These are phyloP conservation scores for Lycaon pictus DNA, from an alignment of 2,113 vertebrate genomes.

Conservation along the genomic window DNA sequence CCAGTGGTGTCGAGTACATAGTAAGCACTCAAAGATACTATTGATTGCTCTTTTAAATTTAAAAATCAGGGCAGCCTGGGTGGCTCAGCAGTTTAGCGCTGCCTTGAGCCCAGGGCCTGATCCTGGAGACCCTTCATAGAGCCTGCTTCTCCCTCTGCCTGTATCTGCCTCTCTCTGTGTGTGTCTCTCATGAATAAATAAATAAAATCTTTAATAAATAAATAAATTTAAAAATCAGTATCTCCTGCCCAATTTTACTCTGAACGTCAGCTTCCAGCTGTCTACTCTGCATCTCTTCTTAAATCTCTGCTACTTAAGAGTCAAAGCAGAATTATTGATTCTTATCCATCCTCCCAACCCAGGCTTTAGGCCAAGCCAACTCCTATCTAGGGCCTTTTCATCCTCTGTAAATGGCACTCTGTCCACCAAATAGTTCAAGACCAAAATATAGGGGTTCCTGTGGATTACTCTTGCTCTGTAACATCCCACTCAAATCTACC, in stretches of 20 bases:
- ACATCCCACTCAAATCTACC: background rate
- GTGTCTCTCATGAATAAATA: too few relatives aligned
- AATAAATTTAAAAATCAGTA: background rate
- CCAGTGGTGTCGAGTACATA: background rate
- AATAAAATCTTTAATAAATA: too few relatives aligned
- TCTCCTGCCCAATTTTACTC: background rate
- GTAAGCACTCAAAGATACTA: background rate
- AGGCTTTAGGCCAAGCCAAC: background rate
- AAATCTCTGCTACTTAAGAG: background rate
- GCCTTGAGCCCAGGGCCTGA: too few relatives aligned
- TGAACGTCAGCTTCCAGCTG: background rate
- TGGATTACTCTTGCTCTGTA: background rate
- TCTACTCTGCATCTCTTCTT: background rate
- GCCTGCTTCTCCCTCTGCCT: too few relatives aligned
- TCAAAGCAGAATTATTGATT: background rate
- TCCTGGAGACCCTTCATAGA: too few relatives aligned
- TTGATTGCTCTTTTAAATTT: background rate
- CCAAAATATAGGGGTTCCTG: background rate
- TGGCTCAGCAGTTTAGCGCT: too few relatives aligned
- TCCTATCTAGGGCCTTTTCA: background rate
- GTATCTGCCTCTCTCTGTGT: too few relatives aligned
- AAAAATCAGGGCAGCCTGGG: too few relatives aligned
- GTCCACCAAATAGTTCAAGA: background rate
- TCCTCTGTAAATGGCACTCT: background rate
- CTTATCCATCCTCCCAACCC: background rate